Evolutionary conservation across 2,888 invertebrate genomes (phyloP).

Genomic region (Drosophila testacea): DNA sequence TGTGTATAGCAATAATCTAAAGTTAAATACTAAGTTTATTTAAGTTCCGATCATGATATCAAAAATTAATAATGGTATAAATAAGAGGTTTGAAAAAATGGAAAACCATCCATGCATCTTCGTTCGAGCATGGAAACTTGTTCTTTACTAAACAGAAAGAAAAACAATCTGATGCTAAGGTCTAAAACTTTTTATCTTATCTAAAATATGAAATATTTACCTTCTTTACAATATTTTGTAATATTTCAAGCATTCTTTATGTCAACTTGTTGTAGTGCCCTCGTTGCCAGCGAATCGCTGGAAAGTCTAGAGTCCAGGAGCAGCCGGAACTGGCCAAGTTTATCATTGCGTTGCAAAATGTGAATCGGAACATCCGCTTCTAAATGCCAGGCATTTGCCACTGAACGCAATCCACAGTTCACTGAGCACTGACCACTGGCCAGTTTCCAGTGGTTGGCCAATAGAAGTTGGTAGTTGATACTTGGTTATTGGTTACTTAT

Average conservation of each 20-base stretch:
- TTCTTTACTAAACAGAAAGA: no score
- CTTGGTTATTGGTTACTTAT: conserved; percentile 41
- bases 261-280: conserved; percentile 8
- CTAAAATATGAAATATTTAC: no score
- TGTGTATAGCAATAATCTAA: no score
- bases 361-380: conserved; percentile 81
- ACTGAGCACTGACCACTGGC: conserved; percentile 2
- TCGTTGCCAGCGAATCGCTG: conserved; percentile 8
- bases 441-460: conserved; percentile 14
- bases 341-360: conserved; percentile 81
- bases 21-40: no score
- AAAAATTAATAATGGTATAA: no score
- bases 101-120: no score
- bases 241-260: neutral
- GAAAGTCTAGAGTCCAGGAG: conserved; percentile 20
- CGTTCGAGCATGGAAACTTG: no score
- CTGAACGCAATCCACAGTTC: conserved; percentile 1
- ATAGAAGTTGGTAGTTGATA: conserved; percentile 7
- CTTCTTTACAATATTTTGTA: neutral
- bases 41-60: no score
- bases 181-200: no score
- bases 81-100: no score
- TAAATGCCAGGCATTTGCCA: conserved; percentile 73
- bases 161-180: no score
- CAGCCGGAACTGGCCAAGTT: conserved; percentile 74